Evolutionary conservation across 2,888 invertebrate genomes (phyloP), one percentile per base, ranked within the genome.

Genomic region (Pyrochroa serraticornis): DNA sequence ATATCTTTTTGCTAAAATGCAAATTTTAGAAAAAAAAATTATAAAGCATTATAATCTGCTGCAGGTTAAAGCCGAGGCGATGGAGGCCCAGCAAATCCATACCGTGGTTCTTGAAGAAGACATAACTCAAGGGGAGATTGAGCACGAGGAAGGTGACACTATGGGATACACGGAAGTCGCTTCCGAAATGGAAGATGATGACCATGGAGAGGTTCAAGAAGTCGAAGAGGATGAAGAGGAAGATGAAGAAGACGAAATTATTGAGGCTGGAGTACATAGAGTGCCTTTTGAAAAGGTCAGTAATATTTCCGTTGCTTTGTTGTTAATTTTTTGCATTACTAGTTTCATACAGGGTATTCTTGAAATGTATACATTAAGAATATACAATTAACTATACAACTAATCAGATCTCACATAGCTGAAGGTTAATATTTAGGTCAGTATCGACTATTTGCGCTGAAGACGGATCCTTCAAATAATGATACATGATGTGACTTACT

Each of bases 221-320:
- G 55, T 50, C 1, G 65, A 71, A 31, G 65, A 67, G 12, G 69
- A 70, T 9, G 70, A 73, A 7, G 67, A 69, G 53, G 73, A 73
- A 45, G 65, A 66, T 43, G 69, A 72, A 36, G 69, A 63, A 39
- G 71, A 75, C 35, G 74, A 73, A n/a, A 71, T 70, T 1, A 71
- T 71, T 22, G 69, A 70, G 49, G 67, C 70, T 14, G 68, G 71
- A 38, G 50, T 65, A 7, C 59, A 69, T 12, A 65, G 64, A 9
- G 67, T 65, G 6, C 69, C 67, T 10, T 67, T 70, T 55, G 65
- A 70, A 49, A 71, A 70, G 66, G 71, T 72, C n/a, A 66, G 54
- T 59, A 42, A 41, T 53, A 37, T 53, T 60, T 46, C 57, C 62
- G 41, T 59, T 54, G 39, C 62, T 60, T 13, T 53, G 51, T 33